A percentile compares a stretch with the other conserved stretches of the same genome.
These are phyloP conservation scores for Lottia scabra DNA, from an alignment of 2,888 invertebrate genomes.

Conservation along the genomic window DNA sequence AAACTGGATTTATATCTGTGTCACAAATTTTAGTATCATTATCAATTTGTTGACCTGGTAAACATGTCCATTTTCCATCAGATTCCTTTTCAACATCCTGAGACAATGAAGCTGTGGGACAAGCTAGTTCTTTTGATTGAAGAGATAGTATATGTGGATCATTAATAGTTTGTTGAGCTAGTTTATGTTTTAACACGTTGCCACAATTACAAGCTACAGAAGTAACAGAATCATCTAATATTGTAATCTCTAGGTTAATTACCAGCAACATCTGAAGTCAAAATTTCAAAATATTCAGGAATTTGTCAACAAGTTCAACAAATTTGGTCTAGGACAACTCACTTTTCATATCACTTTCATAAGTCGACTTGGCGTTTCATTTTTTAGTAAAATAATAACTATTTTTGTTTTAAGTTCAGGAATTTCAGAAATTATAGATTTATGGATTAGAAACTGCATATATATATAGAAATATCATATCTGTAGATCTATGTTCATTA, in stretches of 20 bases:
- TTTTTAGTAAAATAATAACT: too few relatives aligned
- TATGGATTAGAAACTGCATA: too few relatives aligned
- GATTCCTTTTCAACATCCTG: neutral
- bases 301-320: too few relatives aligned
- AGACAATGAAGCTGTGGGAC: conserved; percentile 14
- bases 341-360: too few relatives aligned
- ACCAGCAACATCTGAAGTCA: too few relatives aligned
- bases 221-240: neutral
- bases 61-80: conserved; percentile 21
- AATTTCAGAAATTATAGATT: too few relatives aligned
- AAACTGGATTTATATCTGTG: conserved; percentile 12
- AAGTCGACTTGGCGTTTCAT: too few relatives aligned
- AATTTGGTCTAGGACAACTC: too few relatives aligned
- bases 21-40: conserved; percentile 12
- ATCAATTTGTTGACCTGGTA: conserved; percentile 15
- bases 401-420: too few relatives aligned
- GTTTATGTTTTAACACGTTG: neutral
- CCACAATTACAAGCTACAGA: conserved; percentile 19
- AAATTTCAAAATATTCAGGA: too few relatives aligned
- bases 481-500: too few relatives aligned
- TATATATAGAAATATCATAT: too few relatives aligned
- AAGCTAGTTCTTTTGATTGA: conserved; percentile 15
- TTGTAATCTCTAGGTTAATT: neutral
- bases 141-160: conserved; percentile 9
- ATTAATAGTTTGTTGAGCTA: conserved; percentile 1